phyloP scores from a whole-genome alignment of 2,113 vertebrate genomes.

The Chrysochloris asiatica region DNA sequence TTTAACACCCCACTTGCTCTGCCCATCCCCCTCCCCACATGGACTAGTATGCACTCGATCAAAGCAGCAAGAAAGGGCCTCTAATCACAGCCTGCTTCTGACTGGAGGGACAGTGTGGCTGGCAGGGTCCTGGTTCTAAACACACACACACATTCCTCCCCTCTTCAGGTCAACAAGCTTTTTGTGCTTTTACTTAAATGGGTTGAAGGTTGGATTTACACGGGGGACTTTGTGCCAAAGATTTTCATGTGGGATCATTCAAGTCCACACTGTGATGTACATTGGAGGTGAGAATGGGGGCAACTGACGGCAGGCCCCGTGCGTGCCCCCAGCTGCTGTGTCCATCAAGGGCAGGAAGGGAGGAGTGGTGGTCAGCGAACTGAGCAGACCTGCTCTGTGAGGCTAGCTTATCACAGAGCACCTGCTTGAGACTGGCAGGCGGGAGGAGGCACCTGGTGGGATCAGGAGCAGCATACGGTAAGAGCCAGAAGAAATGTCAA shows the following conservation, averaged over 20 bases:
- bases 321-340: background rate
- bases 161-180: background rate
- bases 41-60: background rate
- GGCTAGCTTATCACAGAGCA: background rate
- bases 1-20: background rate
- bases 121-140: background rate
- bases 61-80: background rate
- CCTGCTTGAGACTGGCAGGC: background rate
- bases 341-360: background rate
- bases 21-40: background rate
- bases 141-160: too few species aligned
- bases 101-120: background rate
- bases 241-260: background rate
- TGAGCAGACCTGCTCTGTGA: background rate
- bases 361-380: fast-evolving
- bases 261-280: too few species aligned
- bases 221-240: background rate
- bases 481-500: too few species aligned
- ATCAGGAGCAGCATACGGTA: background rate
- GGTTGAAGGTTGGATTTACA: background rate
- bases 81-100: background rate
- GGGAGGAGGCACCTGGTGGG: background rate
- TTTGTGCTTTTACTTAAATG: background rate
- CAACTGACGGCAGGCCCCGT: too few species aligned
- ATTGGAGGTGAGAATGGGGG: background rate